Evolutionary conservation across 2,888 invertebrate species (phyloP), one percentile per base, ranked within the genome.

Genomic region (Nemoura dubitans): DNA sequence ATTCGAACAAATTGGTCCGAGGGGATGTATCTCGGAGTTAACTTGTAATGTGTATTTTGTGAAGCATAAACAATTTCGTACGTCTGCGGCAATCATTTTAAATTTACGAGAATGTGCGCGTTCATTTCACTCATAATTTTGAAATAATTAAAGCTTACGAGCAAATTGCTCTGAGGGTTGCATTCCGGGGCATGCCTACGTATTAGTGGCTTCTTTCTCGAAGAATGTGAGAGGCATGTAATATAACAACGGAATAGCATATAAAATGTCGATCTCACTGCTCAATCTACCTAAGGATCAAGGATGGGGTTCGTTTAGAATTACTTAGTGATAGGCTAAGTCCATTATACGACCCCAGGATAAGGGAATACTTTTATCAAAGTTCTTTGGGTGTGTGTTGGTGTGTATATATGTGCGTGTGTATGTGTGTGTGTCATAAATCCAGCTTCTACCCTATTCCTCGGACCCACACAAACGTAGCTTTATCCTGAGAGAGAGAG

Each of bases 391-490:
- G 42, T 26, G 84, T 0, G 43, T 16, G 42, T 36, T n/a, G 78
- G 84, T 84, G 7, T 84, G 28, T 83, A 28, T 16, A 27, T 14
- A 14, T 78, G 78, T 78, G 78, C 10, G 27, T 78, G 83, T 28
- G 14, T 83, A 10, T 25, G 84, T 84, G 84, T 43, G 42, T 29
- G 59, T 42, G 36, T 16, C 16, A 36, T 30, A 80, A 28, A 59
- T 28, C 30, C 81, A 29, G 27, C 81, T 36, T 80, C 29, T 26
- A 36, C 81, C 81, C 29, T 30, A 29, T 25, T 81, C 81, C 27
- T 6, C 21, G 27, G 21, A 21, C 21, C 36, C 25, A 59, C 59
- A 59, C 59, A 59, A 59, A 7, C 59, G 59, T 59, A 14, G 59
- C 21, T 59, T 14, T 21, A 59, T 59, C 59, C 59, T 59, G n/a